Evolutionary conservation across 30 jellyfish, hydroid and myxozoan genomes (phyloP), one percentile per base, ranked within the genome.

Genomic region (Aurelia coerulea): DNA sequence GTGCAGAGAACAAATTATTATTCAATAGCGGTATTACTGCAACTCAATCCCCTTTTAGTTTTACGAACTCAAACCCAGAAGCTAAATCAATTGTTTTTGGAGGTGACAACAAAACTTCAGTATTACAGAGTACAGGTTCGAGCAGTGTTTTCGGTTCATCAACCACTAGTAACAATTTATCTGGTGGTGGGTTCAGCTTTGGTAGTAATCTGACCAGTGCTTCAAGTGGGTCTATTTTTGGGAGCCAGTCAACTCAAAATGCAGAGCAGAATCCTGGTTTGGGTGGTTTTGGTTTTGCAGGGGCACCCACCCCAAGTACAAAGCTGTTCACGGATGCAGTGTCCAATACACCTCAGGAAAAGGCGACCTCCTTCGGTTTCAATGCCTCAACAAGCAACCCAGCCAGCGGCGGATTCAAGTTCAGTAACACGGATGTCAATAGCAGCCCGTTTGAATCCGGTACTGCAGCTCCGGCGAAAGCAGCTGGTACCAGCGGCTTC

Each of bases 311-410:
- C 10, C 49, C 92, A 35, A 52, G 63, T 23, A 23, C 79, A 2
- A 42, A 56, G 14, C 59, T 59, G 18, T 76, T 59, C 58, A 54
- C 73, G 42, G 76, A 76, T 14, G 68, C 79, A 4, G 91, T 49
- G 54, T 46, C 81, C 13, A 64, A 64, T 53, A 19, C 79, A 7
- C 23, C 64, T 2, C 64, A 19, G 1, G 79, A 78, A 16, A 53
- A 72, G 17, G 80, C 86, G 1, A 83, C 62, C 62, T 81, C 92
- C 14, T 83, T 83, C 80, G 49, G 73, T 19, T 83, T 83, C 42
- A 33, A 46, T 16, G 78, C 72, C 13, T 56, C 84, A 37, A 13
- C 68, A 14, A 66, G 59, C 16, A 78, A 39, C 68, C 79, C 19
- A 62, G 79, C 68, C 59, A 62, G 51, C 12, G 37, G 65, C 17